Evolutionary conservation across 2,888 invertebrate species (phyloP), one percentile per base, ranked within the genome.

Genomic region (Arge pagana): DNA sequence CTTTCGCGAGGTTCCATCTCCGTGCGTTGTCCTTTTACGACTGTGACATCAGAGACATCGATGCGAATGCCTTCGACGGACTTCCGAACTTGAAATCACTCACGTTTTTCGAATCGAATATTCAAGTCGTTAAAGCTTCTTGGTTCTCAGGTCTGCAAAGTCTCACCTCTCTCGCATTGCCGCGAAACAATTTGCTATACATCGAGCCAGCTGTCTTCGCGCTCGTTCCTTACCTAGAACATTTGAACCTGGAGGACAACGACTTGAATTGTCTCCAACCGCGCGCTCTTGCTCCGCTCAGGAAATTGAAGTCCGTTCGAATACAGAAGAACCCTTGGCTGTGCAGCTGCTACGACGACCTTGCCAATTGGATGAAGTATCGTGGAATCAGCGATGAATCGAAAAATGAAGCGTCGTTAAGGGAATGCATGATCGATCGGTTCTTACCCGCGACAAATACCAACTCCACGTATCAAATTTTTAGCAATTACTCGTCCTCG

Each of bases 281-380:
- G 21, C 63, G 70, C 11, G 59, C 64, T 5, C 48, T 70, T 7
- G 24, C 43, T 1, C 42, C 57, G 8, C 43, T 71, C 28, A 49
- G 48, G 3, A 50, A 16, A 4, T 57, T 70, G 4, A 63, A 35
- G n/a, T 56, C 52, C 6, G 56, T 67, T 10, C 60, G 59, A 5
- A 63, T 71, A 24, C 68, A 62, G 13, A 57, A 64, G 1, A 70
- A 70, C 35, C 70, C 70, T 1, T 70, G 71, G 70, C 52, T 67
- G 0, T 70, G 70, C 56, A 63, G 63, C 7, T 70, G 70, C 16
- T 56, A 61, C 10, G 31, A 41, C 3, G 53, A 49, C 10, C 30
- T 70, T 6, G 56, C 60, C 1, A 41, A 37, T 10, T 68, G 45
- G 45, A 23, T 45, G 33, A 7, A 16, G 5, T 23, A 45, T 35